Evolutionary conservation across 2,797 vertebrate genomes (phyloP).

Genomic region (Scarus forsteni): DNA sequence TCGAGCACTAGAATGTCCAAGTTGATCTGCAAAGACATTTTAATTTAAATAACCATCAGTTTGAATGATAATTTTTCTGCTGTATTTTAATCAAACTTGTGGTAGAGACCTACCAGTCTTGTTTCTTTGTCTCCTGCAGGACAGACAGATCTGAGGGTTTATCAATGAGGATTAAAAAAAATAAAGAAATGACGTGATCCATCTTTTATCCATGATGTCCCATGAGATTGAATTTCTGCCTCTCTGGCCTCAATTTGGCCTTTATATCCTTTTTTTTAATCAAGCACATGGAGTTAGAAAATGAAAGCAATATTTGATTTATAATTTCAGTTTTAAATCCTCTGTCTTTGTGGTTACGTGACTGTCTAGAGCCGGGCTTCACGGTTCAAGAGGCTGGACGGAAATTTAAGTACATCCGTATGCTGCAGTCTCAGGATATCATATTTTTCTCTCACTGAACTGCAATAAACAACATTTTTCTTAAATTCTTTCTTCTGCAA

Average conservation of each 20-base stretch:
- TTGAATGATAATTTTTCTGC: no score
- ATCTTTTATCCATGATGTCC: constrained; percentile 26
- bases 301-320: background rate
- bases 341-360: background rate
- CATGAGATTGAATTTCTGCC: constrained; percentile 26
- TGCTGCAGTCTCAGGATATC: constrained; percentile 6
- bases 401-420: constrained; percentile 4
- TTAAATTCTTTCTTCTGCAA: no score
- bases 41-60: no score
- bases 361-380: background rate
- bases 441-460: no score
- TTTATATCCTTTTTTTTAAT: constrained; percentile 37
- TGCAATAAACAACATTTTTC: no score
- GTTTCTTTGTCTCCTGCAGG: background rate
- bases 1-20: no score
- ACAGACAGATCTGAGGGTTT: constrained; percentile 2
- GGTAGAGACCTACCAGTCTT: background rate
- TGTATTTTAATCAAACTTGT: background rate
- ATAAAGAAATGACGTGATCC: constrained; percentile 18
- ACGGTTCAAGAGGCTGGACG: background rate
- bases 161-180: constrained; percentile 26
- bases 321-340: background rate
- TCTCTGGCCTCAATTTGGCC: constrained; percentile 16
- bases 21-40: no score
- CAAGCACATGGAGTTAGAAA: constrained; percentile 1